Base-by-base conservation (phyloP, 2,797 vertebrate species). In the Peromyscus melanophrys region DNA sequence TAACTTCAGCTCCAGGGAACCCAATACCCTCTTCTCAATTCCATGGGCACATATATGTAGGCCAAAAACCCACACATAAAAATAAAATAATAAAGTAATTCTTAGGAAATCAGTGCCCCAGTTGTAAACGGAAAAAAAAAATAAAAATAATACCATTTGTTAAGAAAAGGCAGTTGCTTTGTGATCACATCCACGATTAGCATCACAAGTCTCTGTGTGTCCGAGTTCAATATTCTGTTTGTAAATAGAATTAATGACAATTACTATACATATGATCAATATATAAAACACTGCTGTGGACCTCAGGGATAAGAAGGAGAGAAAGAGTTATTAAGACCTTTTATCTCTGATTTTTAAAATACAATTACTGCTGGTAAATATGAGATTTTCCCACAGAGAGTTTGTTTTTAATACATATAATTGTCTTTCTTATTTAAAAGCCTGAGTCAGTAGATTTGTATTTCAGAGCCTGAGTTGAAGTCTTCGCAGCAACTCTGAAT, bases 161-260 rank as follows among this genome's bases (percentile, higher is more conserved):
- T 57, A 94, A 14, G 14, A 37, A 71, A 88, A 90, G 23, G 46
- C 84, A 85, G 88, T 27, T 57, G n/a, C 55, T 89, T 43, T 80
- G 40, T 27, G 11, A 83, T 63, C 55, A 43, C 14, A 85, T 69
- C 94, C 43, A 81, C 34, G 73, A 59, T 55, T 16, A 65, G 19
- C 81, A 63, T 73, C 52, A 85, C 49, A 89, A 81, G 63, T 6
- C 2, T 81, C 52, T 75, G 17, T 43, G 43, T 43, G 21, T 52
- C 21, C 3, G 69, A 7, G 2, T 92, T 90, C 89, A 93, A 85
- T 43, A 5, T 52, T 92, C 63, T n/a, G 75, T 89, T 87, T 73
- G 89, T 31, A 92, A 80, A 94, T 11, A 94, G 16, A 92, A 55
- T 76, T 49, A 77, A 82, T 91, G 34, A 37, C 82, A 69, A 94